phyloP scores from a whole-genome alignment of 2,888 invertebrate species.

The Lucinisca nassula region DNA sequence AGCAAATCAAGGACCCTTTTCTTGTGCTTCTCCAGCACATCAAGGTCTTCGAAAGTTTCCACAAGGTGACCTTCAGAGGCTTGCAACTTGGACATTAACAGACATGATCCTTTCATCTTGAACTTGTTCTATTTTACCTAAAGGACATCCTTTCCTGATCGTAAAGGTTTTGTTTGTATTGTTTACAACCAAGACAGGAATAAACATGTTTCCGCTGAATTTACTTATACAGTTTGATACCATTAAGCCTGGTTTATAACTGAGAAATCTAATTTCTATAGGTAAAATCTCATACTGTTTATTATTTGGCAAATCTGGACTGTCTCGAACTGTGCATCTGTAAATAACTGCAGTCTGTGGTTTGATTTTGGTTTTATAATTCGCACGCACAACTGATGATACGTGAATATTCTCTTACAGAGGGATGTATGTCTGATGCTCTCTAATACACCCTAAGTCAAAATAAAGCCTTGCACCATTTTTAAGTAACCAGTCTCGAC shows the following conservation, averaged over 20 bases:
- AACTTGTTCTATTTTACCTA: slow-evolving; percentile 3
- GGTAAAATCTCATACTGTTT: background rate
- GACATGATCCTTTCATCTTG: background rate
- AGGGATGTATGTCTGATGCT: slow-evolving; percentile 19
- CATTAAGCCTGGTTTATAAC: slow-evolving; percentile 15
- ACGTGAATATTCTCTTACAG: slow-evolving; percentile 43
- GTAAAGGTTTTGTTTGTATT: slow-evolving; percentile 20
- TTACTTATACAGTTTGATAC: background rate
- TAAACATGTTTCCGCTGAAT: background rate
- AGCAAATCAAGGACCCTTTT: slow-evolving; percentile 22
- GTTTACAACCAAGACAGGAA: slow-evolving; percentile 20
- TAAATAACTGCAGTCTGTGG: slow-evolving; percentile 19
- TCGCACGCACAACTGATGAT: slow-evolving; percentile 16
- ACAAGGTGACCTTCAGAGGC: background rate
- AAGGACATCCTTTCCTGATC: background rate
- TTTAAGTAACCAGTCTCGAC: slow-evolving; percentile 27
- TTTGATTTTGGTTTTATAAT: background rate
- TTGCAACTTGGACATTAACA: background rate
- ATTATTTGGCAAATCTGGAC: background rate
- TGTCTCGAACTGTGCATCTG: background rate
- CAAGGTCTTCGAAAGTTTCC: slow-evolving; percentile 37
- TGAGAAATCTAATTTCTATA: background rate
- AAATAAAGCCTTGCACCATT: slow-evolving; percentile 44
- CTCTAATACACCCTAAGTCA: slow-evolving; percentile 31
- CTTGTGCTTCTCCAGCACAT: slow-evolving; percentile 16